Evolutionary conservation across 2,888 invertebrate genomes (phyloP), one percentile per base, ranked within the genome.

Genomic region (Netelia fuscicornis): DNA sequence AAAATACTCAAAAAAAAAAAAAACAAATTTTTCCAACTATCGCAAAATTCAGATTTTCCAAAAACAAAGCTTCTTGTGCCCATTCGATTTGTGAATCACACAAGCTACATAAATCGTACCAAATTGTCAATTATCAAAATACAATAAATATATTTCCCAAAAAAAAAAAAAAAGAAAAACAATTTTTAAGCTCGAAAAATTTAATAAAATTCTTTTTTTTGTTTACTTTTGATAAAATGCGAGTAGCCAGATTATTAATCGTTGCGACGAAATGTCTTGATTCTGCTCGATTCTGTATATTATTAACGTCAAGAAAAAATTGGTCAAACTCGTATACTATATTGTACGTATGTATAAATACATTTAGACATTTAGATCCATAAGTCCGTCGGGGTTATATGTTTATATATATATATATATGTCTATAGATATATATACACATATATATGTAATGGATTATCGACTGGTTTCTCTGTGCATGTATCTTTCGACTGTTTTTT

Each of bases 391-490:
- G 37, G 37, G 37, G 8, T 37, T 78, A 70, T 67, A 72, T 67
- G 52, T 77, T 48, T 80, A 65, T 84, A 80, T 23, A 56, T 54
- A 76, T 67, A 56, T 76, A 76, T 67, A 67, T 56, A 6, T 37
- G 42, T 54, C 25, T 56, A 48, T 48, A 62, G 68, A 74, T 52
- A n/a, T 2, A 58, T 80, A 72, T 48, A 84, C 85, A 86, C 79
- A 81, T 77, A 86, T 84, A 83, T 85, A 68, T 44, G 76, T 74
- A 56, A 77, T 72, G 84, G 72, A 62, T 54, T 84, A 88, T 88
- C 85, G 84, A 86, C 89, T 89, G 91, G 89, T 90, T 89, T 91
- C 89, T 91, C 89, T 92, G 91, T 92, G 91, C 92, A 92, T 90
- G 88, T 88, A 88, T 86, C 58, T 86, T 83, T 88, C 86, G 87